Evolutionary conservation across 1,140 invertebrate species (phyloP).

Genomic region (Latrodectus geometricus): DNA sequence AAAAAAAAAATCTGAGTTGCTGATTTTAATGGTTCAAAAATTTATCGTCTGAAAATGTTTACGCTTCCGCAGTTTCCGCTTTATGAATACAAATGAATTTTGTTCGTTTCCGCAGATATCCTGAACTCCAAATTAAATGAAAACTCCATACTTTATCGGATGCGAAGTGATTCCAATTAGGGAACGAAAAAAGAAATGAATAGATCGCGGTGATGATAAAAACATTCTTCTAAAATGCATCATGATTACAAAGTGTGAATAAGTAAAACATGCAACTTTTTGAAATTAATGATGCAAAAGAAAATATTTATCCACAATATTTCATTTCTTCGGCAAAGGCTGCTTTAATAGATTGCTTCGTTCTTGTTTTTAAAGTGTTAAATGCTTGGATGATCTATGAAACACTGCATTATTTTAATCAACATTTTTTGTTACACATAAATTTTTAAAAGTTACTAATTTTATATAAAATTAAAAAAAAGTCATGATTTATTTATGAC

Average conservation of each 20-base stretch:
- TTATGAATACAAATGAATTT: slow-evolving; percentile 57
- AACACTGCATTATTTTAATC: too few species aligned
- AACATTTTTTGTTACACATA: too few species aligned
- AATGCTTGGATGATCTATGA: too few species aligned
- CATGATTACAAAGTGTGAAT: neutral
- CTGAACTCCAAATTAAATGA: slow-evolving; percentile 30
- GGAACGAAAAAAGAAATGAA: slow-evolving; percentile 17
- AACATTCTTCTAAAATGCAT: slow-evolving; percentile 24
- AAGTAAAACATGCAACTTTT: neutral
- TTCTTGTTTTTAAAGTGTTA: too few species aligned
- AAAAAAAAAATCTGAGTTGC: slow-evolving; percentile 9
- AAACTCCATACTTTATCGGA: slow-evolving; percentile 15
- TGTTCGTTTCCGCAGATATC: slow-evolving; percentile 9
- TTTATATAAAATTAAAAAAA: too few species aligned
- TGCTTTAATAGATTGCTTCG: too few species aligned
- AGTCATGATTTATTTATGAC: too few species aligned
- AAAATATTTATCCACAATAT: neutral
- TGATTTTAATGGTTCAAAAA: slow-evolving; percentile 49
- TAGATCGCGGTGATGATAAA: slow-evolving; percentile 46
- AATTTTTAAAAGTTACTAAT: too few species aligned
- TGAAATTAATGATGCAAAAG: neutral
- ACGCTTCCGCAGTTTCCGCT: slow-evolving; percentile 52
- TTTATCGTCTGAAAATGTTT: slow-evolving; percentile 56
- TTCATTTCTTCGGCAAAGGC: neutral
- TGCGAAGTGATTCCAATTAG: slow-evolving; percentile 39